Evolutionary conservation across 2,888 invertebrate species (phyloP).

Genomic region (Caenorhabditis virilis): DNA sequence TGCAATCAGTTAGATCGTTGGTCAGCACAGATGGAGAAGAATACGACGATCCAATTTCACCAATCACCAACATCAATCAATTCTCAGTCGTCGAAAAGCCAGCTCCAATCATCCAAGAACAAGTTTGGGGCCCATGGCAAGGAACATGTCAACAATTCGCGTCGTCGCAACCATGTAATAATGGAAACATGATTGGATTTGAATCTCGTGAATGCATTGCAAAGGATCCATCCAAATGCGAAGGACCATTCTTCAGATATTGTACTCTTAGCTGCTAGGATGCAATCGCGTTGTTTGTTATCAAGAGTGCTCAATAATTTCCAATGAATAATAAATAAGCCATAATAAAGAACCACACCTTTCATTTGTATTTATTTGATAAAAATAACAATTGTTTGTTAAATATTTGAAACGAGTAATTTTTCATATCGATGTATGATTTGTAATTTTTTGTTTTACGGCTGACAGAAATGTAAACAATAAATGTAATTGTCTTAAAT

Average conservation of each 20-base stretch:
- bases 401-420: no score
- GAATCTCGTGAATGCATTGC: conserved; percentile 68
- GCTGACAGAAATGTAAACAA: no score
- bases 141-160: conserved; percentile 66
- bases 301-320: no score
- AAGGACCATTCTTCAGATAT: conserved; percentile 68
- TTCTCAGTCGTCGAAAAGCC: conserved; percentile 11
- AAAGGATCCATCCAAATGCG: conserved; percentile 63
- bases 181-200: conserved; percentile 66
- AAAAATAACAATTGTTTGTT: no score
- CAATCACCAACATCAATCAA: conserved; percentile 23
- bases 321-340: no score
- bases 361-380: no score
- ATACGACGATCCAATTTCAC: conserved; percentile 21
- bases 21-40: conserved; percentile 30
- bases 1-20: conserved; percentile 27
- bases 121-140: conserved; percentile 64
- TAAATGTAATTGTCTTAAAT: no score
- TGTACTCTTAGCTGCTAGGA: conserved; percentile 56
- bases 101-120: conserved; percentile 25
- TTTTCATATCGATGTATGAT: no score
- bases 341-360: no score
- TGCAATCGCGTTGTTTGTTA: no score
- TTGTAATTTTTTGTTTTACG: no score
- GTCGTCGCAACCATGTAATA: conserved; percentile 65